Evolutionary conservation across 1,140 invertebrate species (phyloP).

Genomic region (Drosophila willistoni): DNA sequence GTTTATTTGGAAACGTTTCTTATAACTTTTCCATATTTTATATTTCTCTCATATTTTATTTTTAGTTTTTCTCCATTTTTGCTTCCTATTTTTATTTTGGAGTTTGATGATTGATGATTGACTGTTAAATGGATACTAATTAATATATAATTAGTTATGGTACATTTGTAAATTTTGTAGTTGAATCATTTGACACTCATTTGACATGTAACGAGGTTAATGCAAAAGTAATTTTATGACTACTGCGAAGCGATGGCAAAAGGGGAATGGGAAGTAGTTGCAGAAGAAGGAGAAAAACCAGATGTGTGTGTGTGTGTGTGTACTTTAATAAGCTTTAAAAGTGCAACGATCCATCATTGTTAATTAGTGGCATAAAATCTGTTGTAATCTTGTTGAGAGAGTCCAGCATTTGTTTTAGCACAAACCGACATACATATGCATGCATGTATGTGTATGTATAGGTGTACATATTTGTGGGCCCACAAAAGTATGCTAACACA

Average conservation of each 20-base stretch:
- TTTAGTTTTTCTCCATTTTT: background rate
- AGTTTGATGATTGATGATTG: slow-evolving; percentile 63
- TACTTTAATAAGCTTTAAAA: slow-evolving; percentile 3
- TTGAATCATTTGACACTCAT: slow-evolving; percentile 51
- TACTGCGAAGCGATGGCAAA: background rate
- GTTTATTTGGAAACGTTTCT: slow-evolving; percentile 9
- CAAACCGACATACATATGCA: too few relatives aligned
- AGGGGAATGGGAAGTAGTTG: background rate
- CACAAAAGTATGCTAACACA: slow-evolving; percentile 9
- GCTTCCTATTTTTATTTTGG: background rate
- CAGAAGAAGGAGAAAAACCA: background rate
- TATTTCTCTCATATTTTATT: background rate
- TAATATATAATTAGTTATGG: slow-evolving; percentile 62
- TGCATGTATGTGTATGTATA: background rate
- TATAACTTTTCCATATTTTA: slow-evolving; percentile 42
- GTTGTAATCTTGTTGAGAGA: background rate
- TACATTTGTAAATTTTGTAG: slow-evolving; percentile 16
- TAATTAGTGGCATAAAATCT: slow-evolving; percentile 8
- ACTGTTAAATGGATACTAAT: slow-evolving; percentile 58
- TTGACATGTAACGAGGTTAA: slow-evolving; percentile 57
- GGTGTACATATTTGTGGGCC: background rate
- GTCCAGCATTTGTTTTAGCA: too few relatives aligned
- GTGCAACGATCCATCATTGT: slow-evolving; percentile 7
- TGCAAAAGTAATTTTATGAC: slow-evolving; percentile 36
- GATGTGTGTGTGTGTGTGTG: background rate